Evolutionary conservation across 2,888 invertebrate species (phyloP), one percentile per base, ranked within the genome.

Genomic region (Adela reaumurella): DNA sequence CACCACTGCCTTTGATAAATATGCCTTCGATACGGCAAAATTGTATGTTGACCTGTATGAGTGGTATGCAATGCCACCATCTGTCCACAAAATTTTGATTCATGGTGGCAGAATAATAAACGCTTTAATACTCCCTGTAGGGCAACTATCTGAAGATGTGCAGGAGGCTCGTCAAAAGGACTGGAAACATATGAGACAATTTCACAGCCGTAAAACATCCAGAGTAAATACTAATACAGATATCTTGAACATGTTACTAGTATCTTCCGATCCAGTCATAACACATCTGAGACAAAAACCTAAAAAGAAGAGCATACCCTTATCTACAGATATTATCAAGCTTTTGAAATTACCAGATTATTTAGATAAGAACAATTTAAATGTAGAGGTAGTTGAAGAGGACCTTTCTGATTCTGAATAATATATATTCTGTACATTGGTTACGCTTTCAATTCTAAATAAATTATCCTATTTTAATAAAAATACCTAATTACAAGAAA

Each of bases 61-160:
- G 2, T 52, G 51, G 54, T 52, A 50, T 24, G 49, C 51, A 42
- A 52, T 51, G 45, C 46, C 45, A 41, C 49, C 51, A 19, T 46
- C 49, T 46, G 49, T 53, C 16, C 52, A 51, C 43, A 53, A 54
- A 29, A 44, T 54, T 5, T 17, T 52, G 1, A 50, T 54, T 43
- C 51, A 53, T 45, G 50, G 49, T 20, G 49, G 47, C 45, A 52
- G 50, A 43, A 54, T 54, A 17, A 50, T 52, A 42, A 50, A 51
- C 29, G 43, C 29, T 43, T 44, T 54, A 35, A 49, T 49, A 19
- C 49, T 54, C 17, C 52, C 49, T 17, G 49, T 52, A 20, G 53
- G 53, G 24, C 46, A 45, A 18, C 49, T 53, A n/a, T 53, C 53
- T 43, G 51, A 53, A 49, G 51, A 50, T 46, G 53, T 53, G 45